Conservation (phyloP, 1,140 invertebrate species). For the Melitaea cinxia region DNA sequence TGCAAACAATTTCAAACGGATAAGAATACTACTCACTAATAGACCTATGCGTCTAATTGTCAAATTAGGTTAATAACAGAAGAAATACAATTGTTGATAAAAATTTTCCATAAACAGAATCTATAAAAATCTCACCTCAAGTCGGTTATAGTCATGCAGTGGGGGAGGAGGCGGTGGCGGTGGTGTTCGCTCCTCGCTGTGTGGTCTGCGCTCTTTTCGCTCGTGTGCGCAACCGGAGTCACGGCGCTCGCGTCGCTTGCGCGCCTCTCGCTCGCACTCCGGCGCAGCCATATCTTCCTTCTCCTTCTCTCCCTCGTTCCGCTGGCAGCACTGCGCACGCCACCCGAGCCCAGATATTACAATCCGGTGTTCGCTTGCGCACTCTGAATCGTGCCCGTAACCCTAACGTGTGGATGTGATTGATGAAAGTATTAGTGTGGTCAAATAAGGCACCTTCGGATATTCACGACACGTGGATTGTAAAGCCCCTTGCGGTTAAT, state of each 20-base stretch:
- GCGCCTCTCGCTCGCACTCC: constrained; percentile 75
- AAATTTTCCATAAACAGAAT: not conserved
- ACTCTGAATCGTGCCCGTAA: constrained; percentile 72
- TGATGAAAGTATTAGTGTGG: constrained; percentile 55
- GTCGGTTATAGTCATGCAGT: constrained; percentile 68
- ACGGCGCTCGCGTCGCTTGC: constrained; percentile 90
- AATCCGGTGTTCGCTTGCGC: constrained; percentile 70
- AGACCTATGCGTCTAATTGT: no score
- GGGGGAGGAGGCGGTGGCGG: constrained; percentile 66
- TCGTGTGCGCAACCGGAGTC: constrained; percentile 86
- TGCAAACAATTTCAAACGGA: constrained; percentile 29
- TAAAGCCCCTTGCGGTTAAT: constrained; percentile 20
- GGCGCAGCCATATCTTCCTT: constrained; percentile 73
- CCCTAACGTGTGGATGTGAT: constrained; percentile 66
- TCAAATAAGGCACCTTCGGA: not conserved
- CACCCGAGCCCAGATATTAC: constrained; percentile 72
- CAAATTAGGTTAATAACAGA: no score
- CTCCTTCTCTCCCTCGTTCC: constrained; percentile 52
- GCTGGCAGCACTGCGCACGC: constrained; percentile 75
- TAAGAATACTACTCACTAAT: no score
- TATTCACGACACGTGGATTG: constrained; percentile 19
- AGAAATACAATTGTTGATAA: no score
- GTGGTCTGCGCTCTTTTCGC: constrained; percentile 89
- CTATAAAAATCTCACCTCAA: constrained; percentile 53
- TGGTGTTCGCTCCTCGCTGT: constrained; percentile 84